Conservation (phyloP, 1,140 invertebrate genomes). For the Drosophila bocqueti region DNA sequence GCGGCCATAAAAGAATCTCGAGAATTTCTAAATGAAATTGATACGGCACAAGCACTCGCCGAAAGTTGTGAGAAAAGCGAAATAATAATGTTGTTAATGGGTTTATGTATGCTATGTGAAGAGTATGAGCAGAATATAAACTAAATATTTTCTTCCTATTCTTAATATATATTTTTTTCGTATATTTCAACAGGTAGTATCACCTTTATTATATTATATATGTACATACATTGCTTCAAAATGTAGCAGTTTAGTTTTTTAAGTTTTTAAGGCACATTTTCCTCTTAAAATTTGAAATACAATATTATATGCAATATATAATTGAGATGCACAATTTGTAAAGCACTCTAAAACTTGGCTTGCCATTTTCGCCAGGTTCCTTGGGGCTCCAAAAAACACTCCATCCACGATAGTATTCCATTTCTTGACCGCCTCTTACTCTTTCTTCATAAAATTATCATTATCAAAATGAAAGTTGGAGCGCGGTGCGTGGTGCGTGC, state of each 20-base stretch:
- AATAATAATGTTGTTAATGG: constrained; percentile 8
- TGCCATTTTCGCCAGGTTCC: not conserved
- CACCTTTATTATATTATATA: too few relatives aligned
- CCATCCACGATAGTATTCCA: not conserved
- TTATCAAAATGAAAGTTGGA: constrained; percentile 57
- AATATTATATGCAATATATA: too few relatives aligned
- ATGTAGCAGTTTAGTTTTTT: too few relatives aligned
- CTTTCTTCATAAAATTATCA: constrained; percentile 56
- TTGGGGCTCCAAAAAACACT: too few relatives aligned
- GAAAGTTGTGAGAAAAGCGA: constrained; percentile 45
- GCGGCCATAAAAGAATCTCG: constrained; percentile 49
- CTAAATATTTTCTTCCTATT: not conserved
- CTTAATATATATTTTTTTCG: too few relatives aligned
- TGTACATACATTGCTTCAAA: too few relatives aligned
- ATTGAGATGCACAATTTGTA: too few relatives aligned
- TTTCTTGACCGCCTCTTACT: not conserved
- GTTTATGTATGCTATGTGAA: not conserved
- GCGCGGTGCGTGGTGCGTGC: constrained; percentile 21
- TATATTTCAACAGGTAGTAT: too few relatives aligned
- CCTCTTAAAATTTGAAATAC: too few relatives aligned
- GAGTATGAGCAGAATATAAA: not conserved
- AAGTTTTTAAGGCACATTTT: too few relatives aligned
- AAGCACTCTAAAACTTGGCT: too few relatives aligned
- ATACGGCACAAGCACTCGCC: constrained; percentile 41
- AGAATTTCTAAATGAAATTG: constrained; percentile 71